These are phyloP conservation scores for Drosophila monieri DNA, from an alignment of 2,888 invertebrate genomes.

Conservation along the genomic window DNA sequence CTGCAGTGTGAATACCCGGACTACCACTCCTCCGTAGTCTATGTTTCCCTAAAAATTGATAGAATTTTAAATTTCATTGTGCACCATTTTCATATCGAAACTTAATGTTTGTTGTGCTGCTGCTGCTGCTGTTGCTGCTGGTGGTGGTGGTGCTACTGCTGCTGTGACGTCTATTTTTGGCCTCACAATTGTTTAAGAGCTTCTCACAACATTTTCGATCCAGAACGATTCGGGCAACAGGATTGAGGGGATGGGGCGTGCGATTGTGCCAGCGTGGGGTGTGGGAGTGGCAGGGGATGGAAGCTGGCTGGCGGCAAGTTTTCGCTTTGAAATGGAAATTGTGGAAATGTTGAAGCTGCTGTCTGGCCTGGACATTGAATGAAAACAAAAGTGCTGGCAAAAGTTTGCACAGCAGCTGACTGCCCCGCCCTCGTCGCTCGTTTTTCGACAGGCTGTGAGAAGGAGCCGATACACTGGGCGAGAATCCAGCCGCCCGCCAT, in stretches of 20 bases:
- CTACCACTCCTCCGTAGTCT: neutral
- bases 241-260: neutral
- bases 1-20: conserved; percentile 1
- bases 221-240: neutral
- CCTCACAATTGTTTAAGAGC: conserved; percentile 35
- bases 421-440: neutral
- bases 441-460: conserved; percentile 1
- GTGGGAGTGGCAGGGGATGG: neutral
- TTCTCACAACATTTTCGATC: conserved; percentile 23
- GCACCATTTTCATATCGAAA: conserved; percentile 36
- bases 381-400: conserved; percentile 47
- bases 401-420: conserved; percentile 39
- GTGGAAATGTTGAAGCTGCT: conserved; percentile 39
- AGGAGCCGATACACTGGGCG: neutral
- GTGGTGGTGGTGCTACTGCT: neutral
- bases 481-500: neutral
- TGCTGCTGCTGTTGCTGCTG: neutral
- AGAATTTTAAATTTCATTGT: conserved; percentile 51
- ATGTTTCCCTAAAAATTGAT: conserved; percentile 38
- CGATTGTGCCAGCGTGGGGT: neutral
- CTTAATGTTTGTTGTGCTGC: conserved; percentile 21
- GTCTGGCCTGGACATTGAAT: conserved; percentile 49
- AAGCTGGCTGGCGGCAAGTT: conserved; percentile 48
- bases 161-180: conserved; percentile 24
- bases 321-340: conserved; percentile 68